Conservation (phyloP, 2,113 vertebrate genomes). For the Columbina picui region DNA sequence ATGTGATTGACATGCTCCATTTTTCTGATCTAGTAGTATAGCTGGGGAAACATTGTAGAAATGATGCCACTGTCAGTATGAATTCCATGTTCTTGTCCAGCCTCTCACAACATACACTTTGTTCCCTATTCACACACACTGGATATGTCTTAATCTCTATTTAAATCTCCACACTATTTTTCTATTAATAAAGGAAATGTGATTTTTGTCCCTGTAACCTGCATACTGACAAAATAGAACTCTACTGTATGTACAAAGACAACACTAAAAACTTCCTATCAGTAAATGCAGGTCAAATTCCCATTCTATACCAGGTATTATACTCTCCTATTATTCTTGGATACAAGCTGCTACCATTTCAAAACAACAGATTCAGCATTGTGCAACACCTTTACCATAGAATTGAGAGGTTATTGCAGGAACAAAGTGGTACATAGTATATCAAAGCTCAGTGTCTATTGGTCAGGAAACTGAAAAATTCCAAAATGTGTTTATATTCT, state of each 20-base stretch:
- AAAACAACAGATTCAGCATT: neutral
- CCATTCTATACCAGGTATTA: neutral
- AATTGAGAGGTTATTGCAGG: neutral
- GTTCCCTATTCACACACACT: neutral
- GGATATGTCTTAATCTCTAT: neutral
- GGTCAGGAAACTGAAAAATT: neutral
- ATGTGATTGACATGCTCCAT: neutral
- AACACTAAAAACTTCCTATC: neutral
- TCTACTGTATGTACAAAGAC: neutral
- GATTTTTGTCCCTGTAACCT: neutral
- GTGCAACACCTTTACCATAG: neutral
- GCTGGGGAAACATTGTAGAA: neutral
- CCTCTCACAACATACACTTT: neutral
- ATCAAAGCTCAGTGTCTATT: neutral
- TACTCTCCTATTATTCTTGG: neutral
- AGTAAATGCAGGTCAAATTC: neutral
- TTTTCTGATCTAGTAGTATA: neutral
- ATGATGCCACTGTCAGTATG: neutral
- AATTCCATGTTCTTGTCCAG: neutral
- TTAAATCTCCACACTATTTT: neutral
- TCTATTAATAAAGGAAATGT: neutral
- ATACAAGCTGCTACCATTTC: neutral
- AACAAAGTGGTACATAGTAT: neutral
- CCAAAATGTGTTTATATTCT: neutral
- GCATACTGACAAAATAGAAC: neutral